Conservation (phyloP, 2,797 vertebrate species). For the Antrozous pallidus region DNA sequence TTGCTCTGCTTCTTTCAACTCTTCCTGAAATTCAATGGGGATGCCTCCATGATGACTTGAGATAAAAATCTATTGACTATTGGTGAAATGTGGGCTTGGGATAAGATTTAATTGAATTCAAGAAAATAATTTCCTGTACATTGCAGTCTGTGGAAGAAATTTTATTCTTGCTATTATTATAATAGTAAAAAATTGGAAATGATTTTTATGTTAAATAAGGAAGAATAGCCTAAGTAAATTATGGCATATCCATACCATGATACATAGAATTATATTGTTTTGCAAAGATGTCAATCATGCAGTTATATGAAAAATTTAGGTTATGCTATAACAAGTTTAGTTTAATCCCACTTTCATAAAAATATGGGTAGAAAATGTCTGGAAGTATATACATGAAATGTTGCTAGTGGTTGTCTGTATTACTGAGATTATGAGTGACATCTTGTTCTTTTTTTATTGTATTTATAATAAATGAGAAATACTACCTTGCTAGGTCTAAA, state of each 20-base stretch:
- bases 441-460: not conserved
- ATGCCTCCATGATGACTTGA: not conserved
- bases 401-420: not conserved
- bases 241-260: not conserved
- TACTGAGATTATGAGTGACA: not conserved
- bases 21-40: not conserved
- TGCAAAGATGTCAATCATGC: not conserved
- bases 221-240: not conserved
- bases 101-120: conserved; percentile 25
- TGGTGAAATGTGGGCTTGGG: not conserved
- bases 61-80: not conserved
- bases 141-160: not conserved
- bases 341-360: conserved; percentile 1
- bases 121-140: not conserved
- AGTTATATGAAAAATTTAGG: not conserved
- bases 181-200: not conserved
- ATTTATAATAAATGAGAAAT: not conserved
- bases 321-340: not conserved
- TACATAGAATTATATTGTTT: not conserved
- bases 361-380: not conserved
- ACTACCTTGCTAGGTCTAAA: not conserved
- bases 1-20: not conserved
- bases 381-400: not conserved
- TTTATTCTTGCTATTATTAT: not conserved
- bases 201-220: not conserved